phyloP scores from a whole-genome alignment of 1,140 invertebrate species.

The Leucophenga varia region DNA sequence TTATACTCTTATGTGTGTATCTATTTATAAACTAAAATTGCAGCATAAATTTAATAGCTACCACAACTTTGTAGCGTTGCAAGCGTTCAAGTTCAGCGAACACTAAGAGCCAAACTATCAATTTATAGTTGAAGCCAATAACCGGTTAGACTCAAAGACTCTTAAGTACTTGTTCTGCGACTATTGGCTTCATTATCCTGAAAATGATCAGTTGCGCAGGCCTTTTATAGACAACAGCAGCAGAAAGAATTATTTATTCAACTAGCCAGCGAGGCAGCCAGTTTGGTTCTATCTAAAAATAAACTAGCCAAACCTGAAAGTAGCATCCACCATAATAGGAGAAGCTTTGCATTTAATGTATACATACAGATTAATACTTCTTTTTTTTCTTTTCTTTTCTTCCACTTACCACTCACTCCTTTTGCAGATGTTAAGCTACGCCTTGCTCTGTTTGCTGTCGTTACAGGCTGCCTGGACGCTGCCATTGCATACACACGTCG shows the following conservation, averaged over 20 bases:
- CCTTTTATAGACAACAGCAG: too few relatives aligned
- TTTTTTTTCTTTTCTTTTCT: not conserved
- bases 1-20: too few relatives aligned
- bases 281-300: too few relatives aligned
- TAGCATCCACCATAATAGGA: constrained; percentile 18
- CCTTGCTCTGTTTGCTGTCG: constrained; percentile 35
- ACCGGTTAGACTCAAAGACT: too few relatives aligned
- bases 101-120: too few relatives aligned
- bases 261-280: too few relatives aligned
- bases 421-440: constrained; percentile 37
- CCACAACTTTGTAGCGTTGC: too few relatives aligned
- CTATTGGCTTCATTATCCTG: constrained; percentile 1
- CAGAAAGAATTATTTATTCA: too few relatives aligned
- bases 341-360: not conserved
- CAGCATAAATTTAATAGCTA: too few relatives aligned
- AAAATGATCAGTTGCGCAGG: constrained; percentile 3
- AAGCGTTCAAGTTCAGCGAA: too few relatives aligned
- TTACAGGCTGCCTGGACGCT: constrained; percentile 26
- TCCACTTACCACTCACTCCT: not conserved
- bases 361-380: not conserved
- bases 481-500: constrained; percentile 25
- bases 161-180: not conserved
- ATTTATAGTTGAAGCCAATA: too few relatives aligned
- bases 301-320: constrained; percentile 23
- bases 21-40: too few relatives aligned